Conservation (phyloP, 2,113 vertebrate species). For the Brachyhypopomus occidentalis region DNA sequence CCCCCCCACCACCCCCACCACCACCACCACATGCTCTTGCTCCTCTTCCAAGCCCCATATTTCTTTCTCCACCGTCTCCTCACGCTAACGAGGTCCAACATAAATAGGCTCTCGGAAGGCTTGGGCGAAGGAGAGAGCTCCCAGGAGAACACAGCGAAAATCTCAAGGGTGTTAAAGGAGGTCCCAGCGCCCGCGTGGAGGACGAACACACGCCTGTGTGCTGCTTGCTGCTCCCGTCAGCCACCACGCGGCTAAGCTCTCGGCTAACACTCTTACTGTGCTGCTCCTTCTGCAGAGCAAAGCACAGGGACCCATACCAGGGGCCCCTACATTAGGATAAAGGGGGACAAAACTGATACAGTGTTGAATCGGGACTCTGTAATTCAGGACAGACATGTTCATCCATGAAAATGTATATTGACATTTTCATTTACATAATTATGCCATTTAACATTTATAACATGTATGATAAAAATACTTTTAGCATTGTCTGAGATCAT, state of each 20-base stretch:
- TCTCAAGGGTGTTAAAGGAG: background rate
- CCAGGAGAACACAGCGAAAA: background rate
- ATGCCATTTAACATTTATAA: no score
- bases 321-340: no score
- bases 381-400: no score
- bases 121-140: constrained; percentile 16
- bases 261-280: background rate
- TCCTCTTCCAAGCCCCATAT: constrained; percentile 10
- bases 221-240: background rate
- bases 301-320: background rate
- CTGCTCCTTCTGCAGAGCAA: background rate
- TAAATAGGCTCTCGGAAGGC: constrained; percentile 40
- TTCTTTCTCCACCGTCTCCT: constrained; percentile 42
- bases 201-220: constrained; percentile 10
- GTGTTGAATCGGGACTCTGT: no score
- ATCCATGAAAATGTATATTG: no score
- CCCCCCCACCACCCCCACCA: background rate
- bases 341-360: no score
- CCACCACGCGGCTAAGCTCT: background rate
- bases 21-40: background rate
- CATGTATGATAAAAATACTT: background rate
- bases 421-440: no score
- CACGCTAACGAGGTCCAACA: constrained; percentile 42
- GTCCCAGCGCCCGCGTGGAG: constrained; percentile 17
- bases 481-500: no score